phyloP scores from a whole-genome alignment of 2,113 vertebrate genomes.

The Peromyscus maniculatus region DNA sequence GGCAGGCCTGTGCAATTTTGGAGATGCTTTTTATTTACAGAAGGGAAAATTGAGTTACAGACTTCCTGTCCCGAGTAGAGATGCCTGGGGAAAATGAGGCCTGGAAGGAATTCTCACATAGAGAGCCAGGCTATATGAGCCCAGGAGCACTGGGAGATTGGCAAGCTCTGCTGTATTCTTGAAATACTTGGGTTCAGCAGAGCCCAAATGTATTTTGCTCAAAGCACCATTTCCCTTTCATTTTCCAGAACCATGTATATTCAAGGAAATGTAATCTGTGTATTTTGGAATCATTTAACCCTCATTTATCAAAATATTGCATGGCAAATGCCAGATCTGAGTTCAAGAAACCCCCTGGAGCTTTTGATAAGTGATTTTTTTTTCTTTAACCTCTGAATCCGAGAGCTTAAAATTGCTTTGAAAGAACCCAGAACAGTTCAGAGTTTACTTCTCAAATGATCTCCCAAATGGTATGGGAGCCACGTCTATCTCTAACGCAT shows the following conservation, averaged over 20 bases:
- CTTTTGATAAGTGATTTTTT: slow-evolving; percentile 39
- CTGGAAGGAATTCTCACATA: slow-evolving; percentile 50
- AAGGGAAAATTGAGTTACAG: slow-evolving; percentile 70
- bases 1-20: slow-evolving; percentile 50
- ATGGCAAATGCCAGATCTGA: slow-evolving; percentile 64
- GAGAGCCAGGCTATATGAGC: neutral
- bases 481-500: neutral
- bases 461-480: slow-evolving; percentile 10
- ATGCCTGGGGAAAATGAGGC: slow-evolving; percentile 49
- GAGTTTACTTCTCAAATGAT: slow-evolving; percentile 62
- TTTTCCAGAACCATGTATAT: slow-evolving; percentile 69
- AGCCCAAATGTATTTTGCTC: slow-evolving; percentile 65
- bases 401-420: slow-evolving; percentile 61
- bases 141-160: slow-evolving; percentile 59
- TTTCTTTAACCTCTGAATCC: slow-evolving; percentile 43
- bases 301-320: slow-evolving; percentile 71
- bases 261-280: slow-evolving; percentile 69
- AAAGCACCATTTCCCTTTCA: slow-evolving; percentile 71
- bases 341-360: slow-evolving; percentile 69
- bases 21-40: slow-evolving; percentile 70
- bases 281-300: slow-evolving; percentile 73
- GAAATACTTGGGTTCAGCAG: slow-evolving; percentile 65
- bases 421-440: slow-evolving; percentile 30
- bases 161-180: slow-evolving; percentile 60
- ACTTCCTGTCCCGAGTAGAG: slow-evolving; percentile 61